Conservation (phyloP, 2,113 vertebrate genomes). For the Ursus arctos region DNA sequence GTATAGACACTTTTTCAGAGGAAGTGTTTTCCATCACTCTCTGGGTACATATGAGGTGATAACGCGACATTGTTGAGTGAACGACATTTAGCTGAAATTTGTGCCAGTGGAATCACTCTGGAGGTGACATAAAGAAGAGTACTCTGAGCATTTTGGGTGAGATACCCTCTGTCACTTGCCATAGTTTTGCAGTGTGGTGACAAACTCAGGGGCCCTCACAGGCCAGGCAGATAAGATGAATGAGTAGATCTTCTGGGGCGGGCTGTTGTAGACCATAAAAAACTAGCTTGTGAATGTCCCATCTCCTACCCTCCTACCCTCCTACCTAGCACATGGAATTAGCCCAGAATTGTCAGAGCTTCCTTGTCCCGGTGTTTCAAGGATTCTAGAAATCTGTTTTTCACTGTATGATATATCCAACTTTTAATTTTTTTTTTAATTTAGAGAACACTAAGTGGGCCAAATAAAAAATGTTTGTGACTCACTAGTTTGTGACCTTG, state of each 20-base stretch:
- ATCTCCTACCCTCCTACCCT: neutral
- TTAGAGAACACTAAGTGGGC: too few relatives aligned
- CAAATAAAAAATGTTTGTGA: constrained; percentile 16
- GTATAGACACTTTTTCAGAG: neutral
- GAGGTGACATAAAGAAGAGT: neutral
- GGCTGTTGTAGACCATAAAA: neutral
- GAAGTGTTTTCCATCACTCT: neutral
- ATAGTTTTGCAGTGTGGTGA: rapidly evolving
- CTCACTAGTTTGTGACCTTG: neutral
- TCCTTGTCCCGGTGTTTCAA: neutral
- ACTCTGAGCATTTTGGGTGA: neutral
- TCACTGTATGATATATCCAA: neutral
- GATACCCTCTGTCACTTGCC: neutral
- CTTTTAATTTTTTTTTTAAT: neutral
- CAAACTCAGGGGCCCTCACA: neutral
- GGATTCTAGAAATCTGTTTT: neutral
- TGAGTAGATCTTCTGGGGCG: rapidly evolving
- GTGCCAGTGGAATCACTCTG: neutral
- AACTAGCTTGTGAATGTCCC: neutral
- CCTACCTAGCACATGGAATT: neutral
- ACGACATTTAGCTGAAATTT: neutral
- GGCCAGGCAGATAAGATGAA: neutral
- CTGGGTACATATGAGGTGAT: neutral
- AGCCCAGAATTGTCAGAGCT: neutral
- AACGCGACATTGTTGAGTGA: rapidly evolving